Conservation (phyloP, 2,797 vertebrate species). For the Amblyopsis hoosieri region DNA sequence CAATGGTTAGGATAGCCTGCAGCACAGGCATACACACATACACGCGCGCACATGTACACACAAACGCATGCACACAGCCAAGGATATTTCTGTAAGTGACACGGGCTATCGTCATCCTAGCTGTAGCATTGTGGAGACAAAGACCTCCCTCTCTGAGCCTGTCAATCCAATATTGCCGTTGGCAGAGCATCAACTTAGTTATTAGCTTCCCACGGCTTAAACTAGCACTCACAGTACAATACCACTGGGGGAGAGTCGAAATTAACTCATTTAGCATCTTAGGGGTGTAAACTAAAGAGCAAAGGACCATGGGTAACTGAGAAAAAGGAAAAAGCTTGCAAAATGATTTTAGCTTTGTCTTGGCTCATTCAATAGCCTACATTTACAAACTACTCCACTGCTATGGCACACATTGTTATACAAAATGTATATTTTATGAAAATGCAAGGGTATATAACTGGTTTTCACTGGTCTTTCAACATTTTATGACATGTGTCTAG, state of each 20-base stretch:
- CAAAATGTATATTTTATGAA: no score
- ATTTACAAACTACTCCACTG: no score
- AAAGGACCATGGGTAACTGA: no score
- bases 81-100: constrained; percentile 46
- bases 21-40: background rate
- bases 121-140: constrained; percentile 40
- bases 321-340: no score
- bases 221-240: constrained; percentile 35
- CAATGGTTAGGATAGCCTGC: no score
- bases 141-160: constrained; percentile 51
- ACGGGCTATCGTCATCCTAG: constrained; percentile 40
- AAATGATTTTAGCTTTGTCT: no score
- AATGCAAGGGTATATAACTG: no score
- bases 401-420: no score
- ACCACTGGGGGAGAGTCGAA: constrained; percentile 41
- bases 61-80: background rate
- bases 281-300: constrained; percentile 1
- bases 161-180: constrained; percentile 59
- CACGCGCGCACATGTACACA: background rate
- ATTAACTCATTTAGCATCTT: constrained; percentile 12
- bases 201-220: constrained; percentile 69
- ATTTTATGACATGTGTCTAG: no score
- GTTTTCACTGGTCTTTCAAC: no score
- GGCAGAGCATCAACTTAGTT: constrained; percentile 64
- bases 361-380: no score